Evolutionary conservation across 2,113 vertebrate genomes (phyloP), one percentile per base, ranked within the genome.

Genomic region (Mastomys coucha): DNA sequence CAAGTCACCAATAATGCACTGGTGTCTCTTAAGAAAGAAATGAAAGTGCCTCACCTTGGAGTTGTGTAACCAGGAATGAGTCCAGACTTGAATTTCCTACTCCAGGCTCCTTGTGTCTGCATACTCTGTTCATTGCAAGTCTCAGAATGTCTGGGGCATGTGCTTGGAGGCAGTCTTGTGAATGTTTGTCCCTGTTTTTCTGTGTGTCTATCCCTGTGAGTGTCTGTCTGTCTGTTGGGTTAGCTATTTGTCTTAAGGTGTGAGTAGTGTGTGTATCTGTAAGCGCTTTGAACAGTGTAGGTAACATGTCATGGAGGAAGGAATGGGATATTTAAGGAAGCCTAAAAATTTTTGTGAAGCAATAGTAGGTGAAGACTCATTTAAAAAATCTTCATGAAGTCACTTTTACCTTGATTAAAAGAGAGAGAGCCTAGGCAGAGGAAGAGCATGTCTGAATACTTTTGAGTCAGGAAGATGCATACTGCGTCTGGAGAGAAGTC

Each of bases 261-360:
- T 58, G 51, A 81, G 33, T 81, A 4, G 16, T n/a, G 2, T 24
- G 19, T 80, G 8, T 78, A 12, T 56, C 19, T 58, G 53, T 22
- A 11, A 76, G 42, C 24, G 42, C 42, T 49, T 24, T 76, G 33
- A 80, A 81, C 19, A 56, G 51, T 24, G 11, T 81, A 56, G 4
- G 19, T 22, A 81, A 8, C 10, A 56, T n/a, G 10, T 19, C 33
- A n/a, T n/a, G 33, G 19, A 7, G 19, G 9, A 11, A 58, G 5
- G 33, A 58, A 58, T 58, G 33, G 33, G 20, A 58, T 80, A 75
- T 28, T 70, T n/a, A 93, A 84, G 36, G 77, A 94, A 92, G 75
- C 6, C n/a, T 80, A 5, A 36, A 94, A 70, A 11, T 89, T 93
- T 91, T 60, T 78, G 10, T 87, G 67, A 96, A 91, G 19, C 4